These are phyloP conservation scores for Melanchra persicariae DNA, from an alignment of 2,888 invertebrate genomes.

Conservation along the genomic window DNA sequence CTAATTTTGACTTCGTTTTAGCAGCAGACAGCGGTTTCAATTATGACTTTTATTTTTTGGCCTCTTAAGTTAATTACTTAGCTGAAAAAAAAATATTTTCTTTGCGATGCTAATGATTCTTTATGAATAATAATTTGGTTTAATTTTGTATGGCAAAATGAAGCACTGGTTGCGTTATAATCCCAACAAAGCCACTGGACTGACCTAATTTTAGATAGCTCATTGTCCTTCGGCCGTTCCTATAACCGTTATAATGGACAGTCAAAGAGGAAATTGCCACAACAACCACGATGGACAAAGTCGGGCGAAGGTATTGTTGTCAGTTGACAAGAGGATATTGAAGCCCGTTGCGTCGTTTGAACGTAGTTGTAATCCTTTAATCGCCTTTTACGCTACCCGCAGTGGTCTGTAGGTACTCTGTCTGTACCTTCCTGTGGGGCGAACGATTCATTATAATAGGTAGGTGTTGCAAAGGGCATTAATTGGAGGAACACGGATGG, in stretches of 20 bases:
- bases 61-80: not conserved
- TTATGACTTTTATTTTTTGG: not conserved
- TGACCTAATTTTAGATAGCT: conserved; percentile 7
- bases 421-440: not conserved
- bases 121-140: conserved; percentile 5
- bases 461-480: too few species aligned
- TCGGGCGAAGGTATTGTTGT: not conserved
- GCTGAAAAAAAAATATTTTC: not conserved
- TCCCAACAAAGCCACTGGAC: not conserved
- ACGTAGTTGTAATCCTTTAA: not conserved
- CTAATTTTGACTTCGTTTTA: not conserved
- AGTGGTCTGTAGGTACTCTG: not conserved
- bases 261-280: not conserved
- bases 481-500: too few species aligned
- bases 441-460: not conserved
- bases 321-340: not conserved
- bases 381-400: not conserved
- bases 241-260: not conserved
- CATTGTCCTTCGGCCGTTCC: not conserved
- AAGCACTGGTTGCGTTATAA: not conserved
- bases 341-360: not conserved
- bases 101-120: not conserved
- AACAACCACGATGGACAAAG: not conserved
- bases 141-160: too few species aligned
- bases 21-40: not conserved